These are phyloP conservation scores for Dryomyza anilis DNA, from an alignment of 2,888 invertebrate genomes.

Conservation along the genomic window DNA sequence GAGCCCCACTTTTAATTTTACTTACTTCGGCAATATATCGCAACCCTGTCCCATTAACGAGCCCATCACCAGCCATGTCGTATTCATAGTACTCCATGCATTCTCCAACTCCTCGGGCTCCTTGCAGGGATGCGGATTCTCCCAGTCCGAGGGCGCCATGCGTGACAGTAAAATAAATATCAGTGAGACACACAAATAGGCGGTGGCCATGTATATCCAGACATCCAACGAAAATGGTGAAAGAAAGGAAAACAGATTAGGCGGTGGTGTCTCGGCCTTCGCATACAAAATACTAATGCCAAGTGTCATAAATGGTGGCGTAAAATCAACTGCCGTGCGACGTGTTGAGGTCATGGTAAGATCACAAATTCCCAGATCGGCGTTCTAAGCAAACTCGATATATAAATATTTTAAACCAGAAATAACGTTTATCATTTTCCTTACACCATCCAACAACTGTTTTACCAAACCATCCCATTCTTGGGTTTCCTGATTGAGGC, in stretches of 20 bases:
- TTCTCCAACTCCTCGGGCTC: slow-evolving; percentile 86
- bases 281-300: slow-evolving; percentile 90
- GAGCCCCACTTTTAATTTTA: neutral
- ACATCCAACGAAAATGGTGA: slow-evolving; percentile 86
- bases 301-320: slow-evolving; percentile 96
- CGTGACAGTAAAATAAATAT: slow-evolving; percentile 81
- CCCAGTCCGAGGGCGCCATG: slow-evolving; percentile 90
- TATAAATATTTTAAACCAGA: slow-evolving; percentile 1
- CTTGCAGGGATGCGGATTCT: slow-evolving; percentile 90
- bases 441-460: slow-evolving; percentile 75
- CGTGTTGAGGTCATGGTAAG: slow-evolving; percentile 93
- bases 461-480: slow-evolving; percentile 81
- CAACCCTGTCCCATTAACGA: slow-evolving; percentile 92
- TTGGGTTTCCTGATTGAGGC: slow-evolving; percentile 70
- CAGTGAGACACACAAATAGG: slow-evolving; percentile 84
- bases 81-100: slow-evolving; percentile 83
- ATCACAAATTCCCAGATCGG: slow-evolving; percentile 94
- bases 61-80: slow-evolving; percentile 91
- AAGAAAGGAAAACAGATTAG: slow-evolving; percentile 88
- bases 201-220: slow-evolving; percentile 90
- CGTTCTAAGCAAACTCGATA: slow-evolving; percentile 75
- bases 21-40: slow-evolving; percentile 86
- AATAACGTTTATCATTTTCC: slow-evolving; percentile 46
- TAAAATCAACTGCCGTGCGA: slow-evolving; percentile 88
- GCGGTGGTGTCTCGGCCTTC: slow-evolving; percentile 74